Base-by-base conservation (phyloP, 2,113 vertebrate genomes). In the Halcyon senegalensis region DNA sequence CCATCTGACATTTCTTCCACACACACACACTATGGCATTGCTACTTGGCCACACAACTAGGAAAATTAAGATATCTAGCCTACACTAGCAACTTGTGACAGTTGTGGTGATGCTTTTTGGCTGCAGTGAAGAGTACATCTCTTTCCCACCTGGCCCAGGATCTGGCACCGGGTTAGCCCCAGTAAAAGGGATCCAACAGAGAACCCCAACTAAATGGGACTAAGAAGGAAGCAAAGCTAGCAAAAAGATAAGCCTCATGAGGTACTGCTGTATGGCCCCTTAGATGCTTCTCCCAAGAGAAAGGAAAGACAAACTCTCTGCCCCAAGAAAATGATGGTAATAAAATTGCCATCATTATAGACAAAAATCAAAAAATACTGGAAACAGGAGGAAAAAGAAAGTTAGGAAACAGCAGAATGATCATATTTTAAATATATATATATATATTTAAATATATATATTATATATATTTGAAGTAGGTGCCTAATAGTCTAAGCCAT, bases 1-100 rank as follows among this genome's bases (percentile, higher is more conserved):
- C 93, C 96, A 97, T 95, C 96, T 89, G 85, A 97, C 94, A 94
- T 97, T 97, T 98, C 96, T 97, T 95, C 84, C 85, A 92, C 93
- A 89, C 93, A 89, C 93, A 68, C 53, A 87, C 50, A 89, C 82
- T 56, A 73, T 73, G 94, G 95, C 84, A 94, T 86, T 86, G 74
- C 87, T 93, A 55, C 74, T 96, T 98, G 97, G 97, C 96, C 78
- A 79, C 85, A 92, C 51, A 92, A 2, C 62, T 93, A 96, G 97
- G 96, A 98, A 98, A 98, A 97, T 90, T 69, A 92, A 95, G 87
- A 87, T 15, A n/a, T 95, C 96, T 94, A 93, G 92, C 84, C 78
- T 90, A 55, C 1, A 0, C 63, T 74, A 85, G 58, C 66, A 87
- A 56, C 56, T 75, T 95, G 59, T 94, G 95, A 94, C 74, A 94